Evolutionary conservation across 1,140 invertebrate genomes (phyloP).

Genomic region (Papilio polytes): DNA sequence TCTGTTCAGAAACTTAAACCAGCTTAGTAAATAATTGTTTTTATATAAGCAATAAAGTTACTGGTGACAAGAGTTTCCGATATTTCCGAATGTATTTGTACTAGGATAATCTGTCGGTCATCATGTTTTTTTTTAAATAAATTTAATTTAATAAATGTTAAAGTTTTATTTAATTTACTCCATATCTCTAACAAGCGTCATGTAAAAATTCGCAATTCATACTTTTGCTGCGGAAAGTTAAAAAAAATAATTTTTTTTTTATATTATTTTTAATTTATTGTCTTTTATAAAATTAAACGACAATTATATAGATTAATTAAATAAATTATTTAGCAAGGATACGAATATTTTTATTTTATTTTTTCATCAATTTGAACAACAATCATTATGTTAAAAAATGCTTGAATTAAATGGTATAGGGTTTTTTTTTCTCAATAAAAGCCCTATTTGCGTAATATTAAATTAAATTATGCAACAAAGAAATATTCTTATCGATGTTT

Average conservation of each 20-base stretch:
- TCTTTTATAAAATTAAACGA: not conserved
- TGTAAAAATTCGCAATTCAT: not conserved
- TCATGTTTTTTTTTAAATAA: constrained; percentile 7
- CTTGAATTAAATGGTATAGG: no score
- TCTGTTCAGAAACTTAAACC: not conserved
- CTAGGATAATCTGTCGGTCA: not conserved
- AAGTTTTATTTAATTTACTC: constrained; percentile 18
- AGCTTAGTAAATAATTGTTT: not conserved
- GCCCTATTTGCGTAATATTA: constrained; percentile 1
- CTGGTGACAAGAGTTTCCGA: not conserved
- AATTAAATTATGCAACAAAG: constrained; percentile 6
- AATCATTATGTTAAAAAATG: no score
- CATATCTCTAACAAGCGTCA: not conserved
- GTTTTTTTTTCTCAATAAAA: not conserved
- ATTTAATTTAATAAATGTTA: not conserved
- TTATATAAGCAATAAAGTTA: constrained; percentile 7
- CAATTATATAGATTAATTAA: not conserved
- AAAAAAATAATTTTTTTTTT: not conserved
- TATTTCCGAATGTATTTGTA: not conserved
- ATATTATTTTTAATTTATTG: not conserved
- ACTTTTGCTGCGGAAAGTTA: not conserved
- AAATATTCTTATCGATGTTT: not conserved
- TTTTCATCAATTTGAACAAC: not conserved
- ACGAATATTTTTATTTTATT: not conserved
- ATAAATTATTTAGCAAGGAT: not conserved